Base-by-base conservation (phyloP, 2,797 vertebrate species). In the Lithobates sylvaticus region DNA sequence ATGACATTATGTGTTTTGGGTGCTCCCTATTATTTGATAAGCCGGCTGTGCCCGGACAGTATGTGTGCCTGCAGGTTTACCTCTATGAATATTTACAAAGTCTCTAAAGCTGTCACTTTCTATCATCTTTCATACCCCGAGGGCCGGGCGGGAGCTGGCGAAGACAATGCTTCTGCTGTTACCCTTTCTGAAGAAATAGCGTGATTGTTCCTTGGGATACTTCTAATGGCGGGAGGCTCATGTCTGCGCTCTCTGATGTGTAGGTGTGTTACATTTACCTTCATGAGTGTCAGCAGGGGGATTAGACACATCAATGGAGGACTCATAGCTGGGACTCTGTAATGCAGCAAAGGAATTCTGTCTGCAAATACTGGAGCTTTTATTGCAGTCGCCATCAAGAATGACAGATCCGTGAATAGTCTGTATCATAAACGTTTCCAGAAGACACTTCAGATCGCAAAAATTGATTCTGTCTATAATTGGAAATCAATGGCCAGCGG, bases 181-280 rank as follows among this genome's bases (percentile, higher is more conserved):
- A 64, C 54, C 23, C 9, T 27, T 32, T 78, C 54, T 47, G 83
- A 39, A 50, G 76, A 74, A 32, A 32, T 12, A 23, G 69, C 36
- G 67, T 79, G 76, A 79, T 79, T 26, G 68, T 79, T 79, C 69
- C 58, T 78, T 85, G 64, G 76, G 76, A 85, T 36, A 69, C 76
- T 78, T 34, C 75, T 61, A 44, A 39, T 78, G 83, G 67, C 44
- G 34, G 50, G 47, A 50, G 74, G 78, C 42, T 61, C 34, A 23
- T 64, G 83, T 84, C 65, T 34, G 29, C n/a, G 67, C 75, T 39
- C 75, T 85, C 69, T 85, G 84, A 85, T 79, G 54, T 74, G 69
- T 74, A 84, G 83, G 83, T 50, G 67, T 78, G 83, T 84, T 76
- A n/a, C 27, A 73, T 32, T 42, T 70, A 73, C 44, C 68, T 29